Base-by-base conservation (phyloP, 2,888 invertebrate species). In the Chrysodeixis includens region DNA sequence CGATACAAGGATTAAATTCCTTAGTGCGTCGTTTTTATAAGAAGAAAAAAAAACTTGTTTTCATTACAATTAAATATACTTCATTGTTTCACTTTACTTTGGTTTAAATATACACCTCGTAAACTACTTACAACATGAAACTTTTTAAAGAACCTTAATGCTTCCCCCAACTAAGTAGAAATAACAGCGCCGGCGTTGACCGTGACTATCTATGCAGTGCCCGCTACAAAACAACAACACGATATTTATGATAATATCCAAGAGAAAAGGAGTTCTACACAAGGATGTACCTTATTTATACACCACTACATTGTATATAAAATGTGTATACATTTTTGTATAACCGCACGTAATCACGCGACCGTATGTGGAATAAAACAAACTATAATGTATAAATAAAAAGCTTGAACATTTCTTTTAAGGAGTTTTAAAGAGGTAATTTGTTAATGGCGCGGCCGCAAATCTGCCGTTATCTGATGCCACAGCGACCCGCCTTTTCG, bases 381-480 rank as follows among this genome's bases (percentile, higher is more conserved):
- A 44, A 66, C 56, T 58, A 60, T 74, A 83, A 75, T 76, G 62
- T 71, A 71, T 74, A 81, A 83, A 83, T 80, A 83, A 35, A 78
- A 77, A 82, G 70, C 56, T 76, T 78, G 76, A 82, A 85, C 79
- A 82, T 84, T 82, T 76, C 73, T 83, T 79, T 80, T 80, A 71
- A 84, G 77, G 74, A 83, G 82, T 69, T 86, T 86, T 87, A 88
- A 89, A 88, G 88, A 86, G 89, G 92, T 91, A 92, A 94, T 94
- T 94, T 93, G 93, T 92, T 92, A 94, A 94, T 93, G 92, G 92
- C 77, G 83, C 81, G 86, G 88, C 87, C 90, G 92, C 93, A 93
- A 94, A 94, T 93, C 92, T 90, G 86, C 82, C 79, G 87, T 87
- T 93, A 95, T 95, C 94, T 88, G 92, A 93, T 92, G 88, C 86